Evolutionary conservation across 2,888 invertebrate genomes (phyloP).

Genomic region (Troilus luridus): DNA sequence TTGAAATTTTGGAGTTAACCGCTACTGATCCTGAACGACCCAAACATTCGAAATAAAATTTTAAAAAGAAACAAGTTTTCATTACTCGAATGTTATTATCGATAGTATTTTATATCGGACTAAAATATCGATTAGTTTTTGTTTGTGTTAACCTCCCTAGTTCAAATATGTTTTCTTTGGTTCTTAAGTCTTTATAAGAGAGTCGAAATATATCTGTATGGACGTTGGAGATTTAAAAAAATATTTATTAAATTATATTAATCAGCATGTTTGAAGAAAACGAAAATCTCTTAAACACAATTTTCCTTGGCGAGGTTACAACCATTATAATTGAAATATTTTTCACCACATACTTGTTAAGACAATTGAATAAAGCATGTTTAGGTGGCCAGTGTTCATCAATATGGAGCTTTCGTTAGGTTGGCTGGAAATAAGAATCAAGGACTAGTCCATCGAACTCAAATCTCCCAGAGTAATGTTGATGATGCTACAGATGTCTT

Average conservation of each 20-base stretch:
- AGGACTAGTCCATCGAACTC: slow-evolving; percentile 69
- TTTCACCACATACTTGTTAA: background rate
- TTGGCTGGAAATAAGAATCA: slow-evolving; percentile 69
- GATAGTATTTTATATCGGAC: too few species aligned
- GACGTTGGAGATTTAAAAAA: background rate
- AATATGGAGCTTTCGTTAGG: slow-evolving; percentile 70
- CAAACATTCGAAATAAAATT: too few species aligned
- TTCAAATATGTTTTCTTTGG: background rate
- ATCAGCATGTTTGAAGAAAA: slow-evolving; percentile 31
- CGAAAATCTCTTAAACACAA: slow-evolving; percentile 67
- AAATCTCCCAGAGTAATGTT: slow-evolving; percentile 68
- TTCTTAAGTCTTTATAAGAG: background rate
- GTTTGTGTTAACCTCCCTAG: too few species aligned
- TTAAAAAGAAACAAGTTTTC: too few species aligned
- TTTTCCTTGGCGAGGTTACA: slow-evolving; percentile 68
- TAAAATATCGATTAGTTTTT: too few species aligned
- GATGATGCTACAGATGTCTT: slow-evolving; percentile 69
- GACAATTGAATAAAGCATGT: slow-evolving; percentile 54
- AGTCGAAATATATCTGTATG: background rate
- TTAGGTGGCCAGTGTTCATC: slow-evolving; percentile 69
- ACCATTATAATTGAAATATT: background rate
- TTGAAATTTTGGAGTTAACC: too few species aligned
- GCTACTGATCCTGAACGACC: too few species aligned
- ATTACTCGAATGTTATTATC: too few species aligned
- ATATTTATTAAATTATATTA: background rate